Evolutionary conservation across 2,888 invertebrate species (phyloP), one percentile per base, ranked within the genome.

Genomic region (Lasius platythorax): DNA sequence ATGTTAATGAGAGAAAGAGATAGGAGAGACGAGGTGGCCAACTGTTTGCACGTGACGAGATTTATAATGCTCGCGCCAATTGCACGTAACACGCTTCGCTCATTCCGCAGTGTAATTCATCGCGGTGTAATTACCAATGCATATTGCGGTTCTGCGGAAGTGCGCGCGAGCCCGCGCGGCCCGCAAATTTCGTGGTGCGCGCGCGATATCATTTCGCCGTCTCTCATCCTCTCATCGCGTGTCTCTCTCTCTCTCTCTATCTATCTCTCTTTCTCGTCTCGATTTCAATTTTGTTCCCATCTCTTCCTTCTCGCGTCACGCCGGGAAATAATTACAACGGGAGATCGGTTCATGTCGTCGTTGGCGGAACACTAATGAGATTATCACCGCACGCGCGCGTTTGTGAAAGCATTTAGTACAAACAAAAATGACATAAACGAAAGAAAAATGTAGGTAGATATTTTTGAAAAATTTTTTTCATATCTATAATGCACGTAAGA

Each of bases 51-150:
- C 93, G 92, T 92, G 92, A 91, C 88, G 90, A 91, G 92, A 93
- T 93, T 93, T 93, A 94, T 93, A 93, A 93, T 93, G 89, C 89
- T 70, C 61, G 90, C 92, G 91, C 92, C 93, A 93, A 93, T 94
- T 93, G 93, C 93, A 92, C 92, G 92, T 93, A 93, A 93, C 93
- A 92, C 91, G 93, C 90, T 91, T 92, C 92, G 93, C 91, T 93
- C 93, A 93, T 93, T 93, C 91, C 91, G 89, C 92, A 91, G 89
- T 91, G 92, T 93, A 92, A 93, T 93, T 93, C 93, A 93, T 93
- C 91, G 91, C 85, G 70, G 90, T 89, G 92, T 93, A 93, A 93
- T 93, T 92, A 92, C 92, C 93, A 91, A 93, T 93, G 93, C 92
- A 93, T 92, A 93, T 92, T 91, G 92, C 91, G 91, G 89, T 91